Percentiles rank a stretch among this genome's conserved stretches.
phyloP scores from a whole-genome alignment of 2,888 invertebrate species.

The Machimus atricapillus region DNA sequence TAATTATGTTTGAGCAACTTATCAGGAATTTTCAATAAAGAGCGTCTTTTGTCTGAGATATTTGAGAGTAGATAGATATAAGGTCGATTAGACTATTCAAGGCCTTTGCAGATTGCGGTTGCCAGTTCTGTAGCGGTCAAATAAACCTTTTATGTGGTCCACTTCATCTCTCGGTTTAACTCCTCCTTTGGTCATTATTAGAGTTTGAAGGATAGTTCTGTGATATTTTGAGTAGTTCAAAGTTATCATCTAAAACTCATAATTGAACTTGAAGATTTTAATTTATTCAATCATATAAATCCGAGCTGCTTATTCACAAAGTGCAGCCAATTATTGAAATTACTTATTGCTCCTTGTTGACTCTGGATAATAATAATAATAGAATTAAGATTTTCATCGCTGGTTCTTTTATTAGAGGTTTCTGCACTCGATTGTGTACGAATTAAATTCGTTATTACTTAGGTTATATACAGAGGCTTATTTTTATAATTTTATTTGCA shows the following conservation, averaged over 20 bases:
- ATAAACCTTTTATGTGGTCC: not conserved
- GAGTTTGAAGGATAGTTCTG: not conserved
- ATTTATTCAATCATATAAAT: not conserved
- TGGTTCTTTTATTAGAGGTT: too few relatives aligned
- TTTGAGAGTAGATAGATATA: not conserved
- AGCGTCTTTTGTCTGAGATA: not conserved
- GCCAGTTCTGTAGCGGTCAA: not conserved
- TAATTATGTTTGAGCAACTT: not conserved
- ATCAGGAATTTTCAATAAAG: not conserved
- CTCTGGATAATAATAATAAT: too few relatives aligned
- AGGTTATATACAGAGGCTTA: too few relatives aligned
- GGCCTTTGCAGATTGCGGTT: not conserved
- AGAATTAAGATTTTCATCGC: too few relatives aligned
- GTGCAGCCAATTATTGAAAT: too few relatives aligned
- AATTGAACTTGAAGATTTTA: not conserved
- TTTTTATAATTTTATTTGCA: too few relatives aligned
- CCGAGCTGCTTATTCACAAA: not conserved
- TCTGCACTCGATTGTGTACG: too few relatives aligned
- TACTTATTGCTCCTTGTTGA: not conserved
- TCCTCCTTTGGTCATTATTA: not conserved
- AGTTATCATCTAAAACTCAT: not conserved
- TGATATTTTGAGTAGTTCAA: not conserved
- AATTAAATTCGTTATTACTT: too few relatives aligned
- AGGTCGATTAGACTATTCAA: not conserved
- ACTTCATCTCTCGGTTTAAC: not conserved